Evolutionary conservation across 2,113 vertebrate species (phyloP).

Genomic region (Pipra filicauda): DNA sequence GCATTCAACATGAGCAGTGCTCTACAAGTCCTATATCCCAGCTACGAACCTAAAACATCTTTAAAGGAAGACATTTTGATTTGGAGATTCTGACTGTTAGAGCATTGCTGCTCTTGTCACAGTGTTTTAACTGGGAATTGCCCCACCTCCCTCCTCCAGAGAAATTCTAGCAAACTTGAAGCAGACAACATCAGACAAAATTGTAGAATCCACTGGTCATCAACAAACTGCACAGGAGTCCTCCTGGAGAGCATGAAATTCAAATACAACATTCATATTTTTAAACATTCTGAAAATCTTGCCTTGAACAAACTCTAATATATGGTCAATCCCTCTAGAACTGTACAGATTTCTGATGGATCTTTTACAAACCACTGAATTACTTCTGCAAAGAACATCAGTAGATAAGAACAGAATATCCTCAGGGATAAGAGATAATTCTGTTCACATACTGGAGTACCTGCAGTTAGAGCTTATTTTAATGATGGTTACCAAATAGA

Average conservation of each 20-base stretch:
- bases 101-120: neutral
- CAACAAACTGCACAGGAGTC: neutral
- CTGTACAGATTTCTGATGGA: neutral
- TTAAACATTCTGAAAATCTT: neutral
- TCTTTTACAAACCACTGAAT: neutral
- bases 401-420: neutral
- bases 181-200: neutral
- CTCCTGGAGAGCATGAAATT: neutral
- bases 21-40: neutral
- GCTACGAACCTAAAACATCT: neutral
- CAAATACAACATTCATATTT: neutral
- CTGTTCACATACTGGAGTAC: neutral
- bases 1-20: neutral
- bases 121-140: neutral
- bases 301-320: neutral
- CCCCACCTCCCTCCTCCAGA: neutral
- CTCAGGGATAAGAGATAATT: neutral
- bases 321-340: neutral
- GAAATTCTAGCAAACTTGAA: neutral
- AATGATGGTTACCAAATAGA: neutral
- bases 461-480: neutral
- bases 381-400: neutral
- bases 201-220: neutral
- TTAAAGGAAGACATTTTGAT: neutral
- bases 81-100: neutral